These are phyloP conservation scores for Amblyopsis hoosieri DNA, from an alignment of 2,797 vertebrate genomes.

Conservation along the genomic window DNA sequence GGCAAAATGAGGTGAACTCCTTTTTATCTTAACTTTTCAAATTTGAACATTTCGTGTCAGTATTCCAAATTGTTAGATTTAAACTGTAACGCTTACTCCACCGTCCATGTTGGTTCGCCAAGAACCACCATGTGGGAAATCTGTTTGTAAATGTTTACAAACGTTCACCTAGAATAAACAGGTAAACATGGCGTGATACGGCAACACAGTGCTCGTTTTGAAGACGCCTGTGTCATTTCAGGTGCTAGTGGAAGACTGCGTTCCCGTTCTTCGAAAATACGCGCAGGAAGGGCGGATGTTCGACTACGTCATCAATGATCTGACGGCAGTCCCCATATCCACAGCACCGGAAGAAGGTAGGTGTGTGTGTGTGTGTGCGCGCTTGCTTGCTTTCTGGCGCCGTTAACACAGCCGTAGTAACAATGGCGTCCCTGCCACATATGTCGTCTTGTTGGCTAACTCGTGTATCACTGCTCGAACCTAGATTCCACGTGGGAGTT, in stretches of 20 bases:
- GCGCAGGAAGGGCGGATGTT: constrained; percentile 93
- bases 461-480: background rate
- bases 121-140: too few relatives aligned
- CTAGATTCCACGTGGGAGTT: constrained; percentile 98
- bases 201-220: background rate
- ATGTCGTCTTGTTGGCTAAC: background rate
- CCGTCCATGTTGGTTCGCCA: too few relatives aligned
- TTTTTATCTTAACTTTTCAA: too few relatives aligned
- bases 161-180: too few relatives aligned
- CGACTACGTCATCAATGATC: constrained; percentile 98
- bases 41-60: too few relatives aligned
- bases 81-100: too few relatives aligned
- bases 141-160: too few relatives aligned
- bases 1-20: too few relatives aligned
- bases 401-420: background rate
- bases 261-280: constrained; percentile 95
- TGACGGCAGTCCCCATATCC: constrained; percentile 96
- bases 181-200: too few relatives aligned
- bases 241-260: constrained; percentile 96
- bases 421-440: background rate
- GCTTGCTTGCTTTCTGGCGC: too few relatives aligned
- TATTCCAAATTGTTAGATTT: too few relatives aligned
- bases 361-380: background rate
- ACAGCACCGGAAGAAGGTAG: constrained; percentile 94
- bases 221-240: constrained; percentile 43